phyloP scores from a whole-genome alignment of 1,140 invertebrate species.

The Gonioctena quinquepunctata region DNA sequence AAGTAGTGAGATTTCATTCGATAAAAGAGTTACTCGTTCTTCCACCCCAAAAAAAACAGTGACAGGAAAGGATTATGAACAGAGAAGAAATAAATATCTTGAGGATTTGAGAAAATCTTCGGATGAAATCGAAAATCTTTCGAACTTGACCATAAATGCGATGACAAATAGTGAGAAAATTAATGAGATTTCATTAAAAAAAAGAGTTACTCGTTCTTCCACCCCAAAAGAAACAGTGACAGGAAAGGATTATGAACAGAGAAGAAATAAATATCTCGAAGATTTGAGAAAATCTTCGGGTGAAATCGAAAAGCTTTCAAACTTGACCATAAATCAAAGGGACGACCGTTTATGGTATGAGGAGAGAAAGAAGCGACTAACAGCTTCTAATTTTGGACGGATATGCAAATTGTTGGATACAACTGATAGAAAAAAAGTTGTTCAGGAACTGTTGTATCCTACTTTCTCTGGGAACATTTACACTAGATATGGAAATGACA shows the following conservation, averaged over 20 bases:
- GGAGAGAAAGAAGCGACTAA: conserved; percentile 35
- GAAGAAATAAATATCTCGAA: conserved; percentile 23
- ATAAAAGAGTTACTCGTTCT: neutral
- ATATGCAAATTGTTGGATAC: conserved; percentile 34
- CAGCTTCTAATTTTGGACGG: conserved; percentile 45
- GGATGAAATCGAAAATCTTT: conserved; percentile 27
- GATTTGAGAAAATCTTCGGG: conserved; percentile 14
- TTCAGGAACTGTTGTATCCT: conserved; percentile 26
- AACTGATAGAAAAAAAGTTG: conserved; percentile 30
- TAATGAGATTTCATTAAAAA: neutral
- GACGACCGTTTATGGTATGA: conserved; percentile 23
- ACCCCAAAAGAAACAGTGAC: conserved; percentile 19
- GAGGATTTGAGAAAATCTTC: neutral
- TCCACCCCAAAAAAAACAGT: conserved; percentile 22
- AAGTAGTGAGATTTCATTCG: neutral
- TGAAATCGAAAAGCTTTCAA: conserved; percentile 27
- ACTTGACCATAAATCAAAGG: conserved; percentile 25
- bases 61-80: conserved; percentile 2
- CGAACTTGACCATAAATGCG: conserved; percentile 16
- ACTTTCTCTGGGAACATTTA: conserved; percentile 30
- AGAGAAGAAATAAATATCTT: conserved; percentile 26
- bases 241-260: conserved; percentile 19
- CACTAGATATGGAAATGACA: conserved; percentile 28
- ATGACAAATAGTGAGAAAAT: neutral
- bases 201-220: neutral